Percentiles rank a stretch among this genome's conserved stretches.
phyloP scores from a whole-genome alignment of 2,797 vertebrate genomes.

The Darevskia nairensis region DNA sequence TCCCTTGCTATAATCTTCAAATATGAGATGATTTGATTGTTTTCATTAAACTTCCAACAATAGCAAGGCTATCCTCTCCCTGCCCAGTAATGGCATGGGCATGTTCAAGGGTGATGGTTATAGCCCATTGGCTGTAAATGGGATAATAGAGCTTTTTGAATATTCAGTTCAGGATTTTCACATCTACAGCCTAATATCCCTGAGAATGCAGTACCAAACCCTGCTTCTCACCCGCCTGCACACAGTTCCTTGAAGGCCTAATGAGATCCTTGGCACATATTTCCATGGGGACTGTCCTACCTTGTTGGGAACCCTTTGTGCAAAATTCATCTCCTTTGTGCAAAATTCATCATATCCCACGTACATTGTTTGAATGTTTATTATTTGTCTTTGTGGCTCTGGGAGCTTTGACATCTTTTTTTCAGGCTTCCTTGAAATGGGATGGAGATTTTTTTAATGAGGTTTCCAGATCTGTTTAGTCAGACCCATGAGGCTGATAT shows the following conservation, averaged over 20 bases:
- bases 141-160: too few relatives aligned
- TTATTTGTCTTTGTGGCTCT: not conserved
- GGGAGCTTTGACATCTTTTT: not conserved
- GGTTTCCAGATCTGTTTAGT: conserved; percentile 22
- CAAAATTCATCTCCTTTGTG: too few relatives aligned
- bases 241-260: too few relatives aligned
- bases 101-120: not conserved
- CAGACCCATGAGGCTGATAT: conserved; percentile 3
- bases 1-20: not conserved
- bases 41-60: not conserved
- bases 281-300: not conserved
- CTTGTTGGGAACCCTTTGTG: not conserved
- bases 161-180: too few relatives aligned
- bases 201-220: not conserved
- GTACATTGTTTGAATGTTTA: not conserved
- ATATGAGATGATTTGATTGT: not conserved
- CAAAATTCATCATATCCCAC: not conserved
- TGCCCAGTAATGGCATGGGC: not conserved
- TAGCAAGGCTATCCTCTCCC: not conserved
- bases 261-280: not conserved
- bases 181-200: too few relatives aligned
- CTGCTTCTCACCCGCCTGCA: not conserved
- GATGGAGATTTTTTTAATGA: conserved; percentile 8
- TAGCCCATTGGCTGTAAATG: too few relatives aligned
- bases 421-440: not conserved